phyloP scores from a whole-genome alignment of 2,888 invertebrate genomes.

The Platycnemis pennipes region DNA sequence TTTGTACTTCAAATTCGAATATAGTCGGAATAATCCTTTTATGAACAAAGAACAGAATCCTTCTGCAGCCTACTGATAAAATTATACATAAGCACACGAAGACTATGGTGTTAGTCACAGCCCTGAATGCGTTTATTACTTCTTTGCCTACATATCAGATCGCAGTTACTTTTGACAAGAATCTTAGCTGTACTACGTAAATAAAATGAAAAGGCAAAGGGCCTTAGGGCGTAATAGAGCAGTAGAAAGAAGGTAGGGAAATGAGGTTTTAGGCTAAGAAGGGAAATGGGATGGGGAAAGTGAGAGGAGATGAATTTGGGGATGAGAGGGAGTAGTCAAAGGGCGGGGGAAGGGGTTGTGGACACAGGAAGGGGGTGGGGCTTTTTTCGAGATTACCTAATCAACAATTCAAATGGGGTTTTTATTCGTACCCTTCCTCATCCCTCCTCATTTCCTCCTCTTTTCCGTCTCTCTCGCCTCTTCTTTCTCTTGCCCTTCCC shows the following conservation, averaged over 20 bases:
- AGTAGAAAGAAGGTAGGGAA: not conserved
- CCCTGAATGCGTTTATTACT: too few species aligned
- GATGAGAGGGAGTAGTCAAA: not conserved
- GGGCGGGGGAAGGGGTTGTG: not conserved
- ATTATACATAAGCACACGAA: too few species aligned
- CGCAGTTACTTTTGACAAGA: too few species aligned
- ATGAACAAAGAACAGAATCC: too few species aligned
- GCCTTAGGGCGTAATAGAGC: not conserved
- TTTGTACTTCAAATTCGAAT: too few species aligned
- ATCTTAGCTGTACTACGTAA: too few species aligned
- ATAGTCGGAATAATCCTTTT: too few species aligned
- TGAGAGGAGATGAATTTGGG: not conserved
- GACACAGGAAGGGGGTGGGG: not conserved
- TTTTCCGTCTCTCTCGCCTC: not conserved
- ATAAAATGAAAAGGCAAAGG: not conserved
- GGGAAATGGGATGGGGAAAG: not conserved
- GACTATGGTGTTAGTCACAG: too few species aligned
- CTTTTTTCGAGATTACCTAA: slow-evolving; percentile 47
- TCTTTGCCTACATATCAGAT: too few species aligned
- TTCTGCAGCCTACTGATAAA: too few species aligned
- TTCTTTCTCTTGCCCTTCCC: too few species aligned
- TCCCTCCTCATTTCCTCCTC: not conserved
- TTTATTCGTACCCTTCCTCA: not conserved
- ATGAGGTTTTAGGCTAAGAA: not conserved
- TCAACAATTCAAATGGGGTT: slow-evolving; percentile 52